Evolutionary conservation across 37 sponge, comb jelly and placozoan species (phyloP), one percentile per base, ranked within the genome.

Genomic region (Chondrosia reniformis): DNA sequence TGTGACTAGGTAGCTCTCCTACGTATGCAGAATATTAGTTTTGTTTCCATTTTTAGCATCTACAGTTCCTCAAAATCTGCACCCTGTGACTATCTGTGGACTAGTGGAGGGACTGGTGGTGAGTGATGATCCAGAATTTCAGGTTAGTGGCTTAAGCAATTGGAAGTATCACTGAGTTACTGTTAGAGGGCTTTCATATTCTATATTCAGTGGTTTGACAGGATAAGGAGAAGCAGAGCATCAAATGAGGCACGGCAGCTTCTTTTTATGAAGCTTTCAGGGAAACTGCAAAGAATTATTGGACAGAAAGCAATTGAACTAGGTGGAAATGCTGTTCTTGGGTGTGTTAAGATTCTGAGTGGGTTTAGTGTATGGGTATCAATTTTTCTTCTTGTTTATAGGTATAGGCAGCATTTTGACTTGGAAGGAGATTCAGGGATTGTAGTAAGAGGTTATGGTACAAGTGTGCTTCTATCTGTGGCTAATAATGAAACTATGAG

Each of bases 21-120:
- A n/a, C n/a, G n/a, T n/a, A n/a, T n/a, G n/a, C n/a, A n/a, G n/a
- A n/a, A n/a, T n/a, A n/a, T n/a, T n/a, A n/a, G 3, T 63, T 3
- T 27, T 67, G 36, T 67, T 27, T 67, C 58, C 54, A 52, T 24
- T 28, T 40, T 36, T 46, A 79, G 79, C 66, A 4, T 63, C 59
- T 34, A 62, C 17, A 66, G 24, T 71, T 22, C 73, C 73, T 1
- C 31, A 30, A 19, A 54, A 37, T 33, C 58, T 58, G 1, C 81
- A 45, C 0, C 37, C 67, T 24, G 72, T 33, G 22, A 45, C 78
- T 6, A 46, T 93, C 33, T 79, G 77, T 43, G 94, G 94, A 28
- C 93, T 96, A 77, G 88, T 96, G 13, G 97, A 96, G 64, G 97
- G 93, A 64, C 84, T 96, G 79, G 91, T 93, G 4, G 85, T 96